Conservation (phyloP, 2,888 invertebrate species). For the Arge pagana region DNA sequence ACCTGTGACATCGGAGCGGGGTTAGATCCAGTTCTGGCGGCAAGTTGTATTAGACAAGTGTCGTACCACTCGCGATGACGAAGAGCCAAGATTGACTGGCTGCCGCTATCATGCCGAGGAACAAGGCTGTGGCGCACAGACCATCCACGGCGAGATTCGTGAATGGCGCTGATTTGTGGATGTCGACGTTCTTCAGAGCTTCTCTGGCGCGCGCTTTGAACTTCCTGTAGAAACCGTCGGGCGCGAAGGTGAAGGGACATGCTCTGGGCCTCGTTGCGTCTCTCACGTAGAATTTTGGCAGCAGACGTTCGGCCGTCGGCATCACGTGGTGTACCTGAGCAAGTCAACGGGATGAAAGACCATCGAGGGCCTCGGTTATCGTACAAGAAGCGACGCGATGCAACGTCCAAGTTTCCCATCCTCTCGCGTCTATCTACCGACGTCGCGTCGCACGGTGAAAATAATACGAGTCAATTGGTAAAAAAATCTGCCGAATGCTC, state of each 20-base stretch:
- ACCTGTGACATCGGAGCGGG: no score
- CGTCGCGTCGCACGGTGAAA: no score
- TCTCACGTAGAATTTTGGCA: slow-evolving; percentile 70
- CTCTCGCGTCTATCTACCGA: no score
- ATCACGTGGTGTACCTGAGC: slow-evolving; percentile 70
- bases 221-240: slow-evolving; percentile 75
- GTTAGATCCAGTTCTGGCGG: no score
- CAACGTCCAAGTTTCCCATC: not conserved
- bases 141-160: slow-evolving; percentile 52
- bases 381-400: no score
- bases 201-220: slow-evolving; percentile 66
- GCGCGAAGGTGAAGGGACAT: slow-evolving; percentile 74
- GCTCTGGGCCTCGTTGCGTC: slow-evolving; percentile 68
- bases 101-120: slow-evolving; percentile 35
- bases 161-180: slow-evolving; percentile 47
- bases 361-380: no score
- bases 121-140: slow-evolving; percentile 30
- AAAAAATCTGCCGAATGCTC: no score
- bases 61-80: slow-evolving; percentile 53
- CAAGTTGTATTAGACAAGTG: no score
- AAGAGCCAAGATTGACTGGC: slow-evolving; percentile 35
- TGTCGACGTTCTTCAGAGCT: slow-evolving; percentile 62
- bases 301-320: slow-evolving; percentile 62
- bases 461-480: no score
- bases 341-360: no score